These are phyloP conservation scores for Maconellicoccus hirsutus DNA, from an alignment of 1,140 invertebrate species.

Conservation along the genomic window DNA sequence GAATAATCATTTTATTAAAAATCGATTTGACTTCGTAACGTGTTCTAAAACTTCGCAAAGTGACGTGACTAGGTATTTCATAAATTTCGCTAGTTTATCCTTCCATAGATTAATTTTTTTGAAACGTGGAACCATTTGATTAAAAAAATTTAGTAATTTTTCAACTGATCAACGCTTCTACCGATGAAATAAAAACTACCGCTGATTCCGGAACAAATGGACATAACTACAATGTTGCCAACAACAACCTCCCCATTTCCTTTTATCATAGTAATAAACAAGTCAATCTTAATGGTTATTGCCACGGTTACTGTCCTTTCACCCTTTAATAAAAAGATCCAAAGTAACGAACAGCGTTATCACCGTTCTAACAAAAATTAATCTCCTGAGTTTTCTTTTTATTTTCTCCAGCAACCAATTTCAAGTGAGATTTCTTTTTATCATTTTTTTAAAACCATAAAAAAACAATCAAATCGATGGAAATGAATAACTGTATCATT, in stretches of 20 bases:
- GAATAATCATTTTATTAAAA: no score
- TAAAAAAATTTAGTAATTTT: not conserved
- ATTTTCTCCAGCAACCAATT: slow-evolving; percentile 11
- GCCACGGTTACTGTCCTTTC: slow-evolving; percentile 11
- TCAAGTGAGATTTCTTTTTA: not conserved
- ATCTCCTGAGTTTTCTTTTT: slow-evolving; percentile 11
- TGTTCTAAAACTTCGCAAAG: no score
- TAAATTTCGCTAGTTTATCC: no score
- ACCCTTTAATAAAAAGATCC: slow-evolving; percentile 19
- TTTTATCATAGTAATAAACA: slow-evolving; percentile 21
- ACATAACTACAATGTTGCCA: slow-evolving; percentile 14
- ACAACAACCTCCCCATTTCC: slow-evolving; percentile 6
- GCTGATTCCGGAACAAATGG: slow-evolving; percentile 10
- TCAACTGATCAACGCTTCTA: not conserved
- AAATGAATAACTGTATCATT: no score
- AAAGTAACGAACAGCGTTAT: not conserved
- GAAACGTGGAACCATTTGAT: not conserved
- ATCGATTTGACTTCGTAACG: no score
- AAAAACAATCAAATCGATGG: no score
- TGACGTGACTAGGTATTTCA: no score
- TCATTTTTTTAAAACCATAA: no score
- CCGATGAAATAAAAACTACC: slow-evolving; percentile 2
- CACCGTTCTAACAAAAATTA: slow-evolving; percentile 13
- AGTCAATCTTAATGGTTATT: slow-evolving; percentile 22
- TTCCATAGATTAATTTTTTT: not conserved